Evolutionary conservation across 2,888 invertebrate species (phyloP), one percentile per base, ranked within the genome.

Genomic region (Cheilosia urbana): DNA sequence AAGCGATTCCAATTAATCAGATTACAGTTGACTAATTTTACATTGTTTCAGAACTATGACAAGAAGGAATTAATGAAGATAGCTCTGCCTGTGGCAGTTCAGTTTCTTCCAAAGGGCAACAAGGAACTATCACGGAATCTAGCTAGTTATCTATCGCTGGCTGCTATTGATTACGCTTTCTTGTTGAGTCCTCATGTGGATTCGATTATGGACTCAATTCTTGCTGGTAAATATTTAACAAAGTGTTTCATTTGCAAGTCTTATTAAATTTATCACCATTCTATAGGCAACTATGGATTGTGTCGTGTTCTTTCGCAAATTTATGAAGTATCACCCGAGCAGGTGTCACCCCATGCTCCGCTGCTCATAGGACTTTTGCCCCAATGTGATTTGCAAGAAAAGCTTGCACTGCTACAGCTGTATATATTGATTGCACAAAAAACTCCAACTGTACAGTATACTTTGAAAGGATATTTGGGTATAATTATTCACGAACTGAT

Each of bases 41-140:
- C 15, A 69, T 6, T 63, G 17, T 88, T 88, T 85, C 92, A 95
- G 91, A 94, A 94, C 89, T 94, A 94, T 87, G 93, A 94, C 88
- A 94, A 94, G 88, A 94, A 94, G 88, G 93, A 93, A 77, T 94
- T 94, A 37, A 92, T 92, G 93, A 91, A 92, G 88, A 90, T 92
- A 55, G 97, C 97, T 55, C 93, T 98, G 87, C 98, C 98, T 0
- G 96, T 97, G 5, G 97, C 98, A 2, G 97, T 98, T 1, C 97
- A 97, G 92, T 98, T 98, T 92, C 93, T 98, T 65, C 96, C 97
- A 89, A 97, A 97, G 91, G 97, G 97, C 71, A 98, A 98, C 92
- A 95, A 95, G 87, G 98, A 98, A 92, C 94, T 98, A 85, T 97
- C 97, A 0, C 94, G 97, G 78, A 98, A 97, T 91, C 96, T 98